A percentile compares a stretch with the other conserved stretches of the same genome.
phyloP scores from a whole-genome alignment of 2,797 vertebrate species.

The Poeciliopsis gracilis region DNA sequence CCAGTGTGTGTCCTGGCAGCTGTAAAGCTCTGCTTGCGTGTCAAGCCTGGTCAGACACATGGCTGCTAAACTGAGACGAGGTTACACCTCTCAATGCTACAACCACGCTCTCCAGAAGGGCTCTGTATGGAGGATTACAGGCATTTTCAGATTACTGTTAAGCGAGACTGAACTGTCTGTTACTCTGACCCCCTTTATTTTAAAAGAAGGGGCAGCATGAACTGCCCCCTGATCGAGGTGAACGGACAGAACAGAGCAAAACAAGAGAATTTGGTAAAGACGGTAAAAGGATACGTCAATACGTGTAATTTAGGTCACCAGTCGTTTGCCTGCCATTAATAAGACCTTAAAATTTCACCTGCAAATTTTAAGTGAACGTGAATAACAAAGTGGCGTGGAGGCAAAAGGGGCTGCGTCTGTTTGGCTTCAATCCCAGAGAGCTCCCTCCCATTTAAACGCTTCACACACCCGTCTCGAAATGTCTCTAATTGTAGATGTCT shows the following conservation, averaged over 20 bases:
- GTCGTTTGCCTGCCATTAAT: not conserved
- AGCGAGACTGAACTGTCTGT: conserved; percentile 76
- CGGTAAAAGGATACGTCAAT: not conserved
- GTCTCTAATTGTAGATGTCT: conserved; percentile 84
- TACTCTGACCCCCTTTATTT: conserved; percentile 70
- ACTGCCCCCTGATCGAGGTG: conserved; percentile 21
- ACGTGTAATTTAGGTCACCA: conserved; percentile 2
- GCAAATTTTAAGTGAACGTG: not conserved
- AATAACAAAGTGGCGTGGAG: conserved; percentile 13
- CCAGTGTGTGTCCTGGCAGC: conserved; percentile 73
- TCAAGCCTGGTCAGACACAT: conserved; percentile 71
- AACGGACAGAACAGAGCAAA: not conserved
- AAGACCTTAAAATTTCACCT: not conserved
- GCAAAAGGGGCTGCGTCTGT: conserved; percentile 29
- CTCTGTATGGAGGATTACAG: conserved; percentile 76
- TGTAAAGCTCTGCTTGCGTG: conserved; percentile 72
- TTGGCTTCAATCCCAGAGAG: conserved; percentile 62
- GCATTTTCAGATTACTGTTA: conserved; percentile 80
- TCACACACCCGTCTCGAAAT: conserved; percentile 69
- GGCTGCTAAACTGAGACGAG: conserved; percentile 67
- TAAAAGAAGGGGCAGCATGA: conserved; percentile 3
- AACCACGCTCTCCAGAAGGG: conserved; percentile 68
- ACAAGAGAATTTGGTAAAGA: not conserved
- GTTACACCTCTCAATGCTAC: conserved; percentile 63
- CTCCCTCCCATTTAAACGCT: conserved; percentile 50